Base-by-base conservation (phyloP, 2,797 vertebrate species). In the Neosilurus mollespiculum region DNA sequence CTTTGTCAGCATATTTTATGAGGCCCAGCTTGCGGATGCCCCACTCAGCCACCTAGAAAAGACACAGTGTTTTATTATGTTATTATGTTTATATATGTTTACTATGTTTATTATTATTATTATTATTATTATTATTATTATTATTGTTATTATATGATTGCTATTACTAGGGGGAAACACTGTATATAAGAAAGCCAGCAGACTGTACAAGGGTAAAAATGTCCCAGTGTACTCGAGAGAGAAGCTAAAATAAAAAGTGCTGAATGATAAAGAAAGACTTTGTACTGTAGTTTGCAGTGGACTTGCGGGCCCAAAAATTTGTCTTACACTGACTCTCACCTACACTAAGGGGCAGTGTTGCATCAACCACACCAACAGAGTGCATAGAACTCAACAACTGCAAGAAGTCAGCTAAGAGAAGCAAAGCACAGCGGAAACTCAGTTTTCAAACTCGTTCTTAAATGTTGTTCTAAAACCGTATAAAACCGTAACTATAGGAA, bases 21-120 rank as follows among this genome's bases (percentile, higher is more conserved):
- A 99, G 94, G 82, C 97, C 97, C 83, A 99, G 87, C 83, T 97
- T 99, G 85, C 94, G 95, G 93, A 99, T 95, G 2, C 96, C 98
- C 98, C 98, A 99, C 86, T 99, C 96, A 0, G 96, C 96, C 86
- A 97, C 95, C 96, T 97, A 65, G 77, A 34, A 65, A 53, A 51
- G 15, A 49, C 14, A 86, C 2, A 15, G 78, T 64, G 16, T 51
- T 16, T 73, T 22, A n/a, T n/a, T n/a, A n/a, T n/a, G n/a, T n/a
- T n/a, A n/a, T n/a, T n/a, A n/a, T 24, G 22, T 34, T 24, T n/a
- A 12, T 18, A 18, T 51, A 61, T 51, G 8, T 51, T 56, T 70
- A 12, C 20, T 43, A 51, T 14, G 8, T 15, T 59, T 70, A 9
- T 80, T 53, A 30, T 4, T n/a, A n/a, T n/a, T 43, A 43, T 43